Conservation (phyloP, 2,888 invertebrate genomes). For the Polymixis lichenea region DNA sequence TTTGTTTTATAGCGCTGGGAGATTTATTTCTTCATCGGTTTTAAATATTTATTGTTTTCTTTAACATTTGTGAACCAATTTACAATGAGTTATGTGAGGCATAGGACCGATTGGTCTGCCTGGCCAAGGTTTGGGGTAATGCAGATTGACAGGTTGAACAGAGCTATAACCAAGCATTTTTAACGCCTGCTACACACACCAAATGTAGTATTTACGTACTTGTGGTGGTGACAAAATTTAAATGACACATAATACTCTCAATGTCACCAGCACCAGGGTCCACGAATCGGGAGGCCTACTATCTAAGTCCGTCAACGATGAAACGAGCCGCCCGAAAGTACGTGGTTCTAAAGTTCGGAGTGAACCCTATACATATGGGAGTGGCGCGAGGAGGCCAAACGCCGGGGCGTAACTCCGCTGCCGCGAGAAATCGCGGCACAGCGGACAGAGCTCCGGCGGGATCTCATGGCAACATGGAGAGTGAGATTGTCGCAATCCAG, state of each 20-base stretch:
- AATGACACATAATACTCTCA: neutral
- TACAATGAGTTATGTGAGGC: neutral
- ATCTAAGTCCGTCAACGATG: too few species aligned
- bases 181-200: too few species aligned
- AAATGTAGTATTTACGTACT: neutral
- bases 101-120: neutral
- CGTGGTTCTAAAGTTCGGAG: too few species aligned
- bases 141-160: neutral
- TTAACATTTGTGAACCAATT: constrained; percentile 17
- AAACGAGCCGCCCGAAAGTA: too few species aligned
- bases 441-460: too few species aligned
- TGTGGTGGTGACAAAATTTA: neutral
- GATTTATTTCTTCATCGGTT: constrained; percentile 48
- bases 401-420: too few species aligned
- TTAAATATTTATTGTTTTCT: constrained; percentile 23
- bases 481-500: too few species aligned
- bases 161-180: neutral
- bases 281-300: too few species aligned
- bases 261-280: neutral
- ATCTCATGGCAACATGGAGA: too few species aligned
- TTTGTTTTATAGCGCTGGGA: constrained; percentile 33
- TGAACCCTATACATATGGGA: too few species aligned
- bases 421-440: too few species aligned
- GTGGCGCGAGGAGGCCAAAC: too few species aligned
- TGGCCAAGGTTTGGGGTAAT: neutral